These are phyloP conservation scores for Carterocephalus palaemon DNA, from an alignment of 2,888 invertebrate genomes.

Conservation along the genomic window DNA sequence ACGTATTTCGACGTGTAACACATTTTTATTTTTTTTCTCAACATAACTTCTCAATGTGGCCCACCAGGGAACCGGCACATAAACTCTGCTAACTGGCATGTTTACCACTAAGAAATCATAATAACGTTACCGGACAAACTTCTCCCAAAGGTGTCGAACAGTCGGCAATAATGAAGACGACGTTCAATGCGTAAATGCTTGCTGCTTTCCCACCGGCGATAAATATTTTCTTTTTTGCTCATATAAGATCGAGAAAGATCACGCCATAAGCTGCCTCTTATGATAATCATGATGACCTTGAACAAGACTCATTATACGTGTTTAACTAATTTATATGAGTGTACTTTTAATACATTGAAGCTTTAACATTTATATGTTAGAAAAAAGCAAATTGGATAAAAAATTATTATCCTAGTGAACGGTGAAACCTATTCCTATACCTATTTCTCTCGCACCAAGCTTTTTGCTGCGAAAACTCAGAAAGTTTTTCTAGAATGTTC, in stretches of 20 bases:
- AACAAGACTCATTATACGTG: no score
- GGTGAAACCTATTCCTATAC: neutral
- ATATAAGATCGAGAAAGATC: no score
- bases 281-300: no score
- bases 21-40: slow-evolving; percentile 9
- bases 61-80: neutral
- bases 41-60: neutral
- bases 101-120: slow-evolving; percentile 18
- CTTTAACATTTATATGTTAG: no score
- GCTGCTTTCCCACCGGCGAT: neutral
- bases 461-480: slow-evolving; percentile 1
- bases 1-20: slow-evolving; percentile 1
- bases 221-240: no score
- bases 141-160: slow-evolving; percentile 8
- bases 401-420: neutral
- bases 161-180: slow-evolving; percentile 11
- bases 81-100: slow-evolving; percentile 7
- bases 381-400: no score
- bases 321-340: no score
- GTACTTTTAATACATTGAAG: no score
- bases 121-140: slow-evolving; percentile 11
- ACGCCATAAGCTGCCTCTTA: no score
- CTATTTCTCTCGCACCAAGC: neutral
- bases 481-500: slow-evolving; percentile 4
- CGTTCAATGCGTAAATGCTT: neutral